Conservation (phyloP, 2,113 vertebrate species). For the Phoxinus phoxinus region DNA sequence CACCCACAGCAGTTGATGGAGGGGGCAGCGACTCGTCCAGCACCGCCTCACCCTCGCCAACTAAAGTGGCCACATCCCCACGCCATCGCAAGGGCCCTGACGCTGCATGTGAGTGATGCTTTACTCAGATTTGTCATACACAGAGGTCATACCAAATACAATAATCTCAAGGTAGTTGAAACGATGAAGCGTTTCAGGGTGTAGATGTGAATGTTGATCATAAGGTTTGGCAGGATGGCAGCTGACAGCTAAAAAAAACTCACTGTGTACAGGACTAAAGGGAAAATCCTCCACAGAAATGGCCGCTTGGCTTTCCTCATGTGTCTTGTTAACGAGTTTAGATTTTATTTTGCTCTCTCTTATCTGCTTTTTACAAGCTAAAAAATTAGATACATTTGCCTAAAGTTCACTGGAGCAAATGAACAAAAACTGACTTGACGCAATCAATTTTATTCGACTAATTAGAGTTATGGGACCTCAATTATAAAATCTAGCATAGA, state of each 20-base stretch:
- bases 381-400: background rate
- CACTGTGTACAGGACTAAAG: conserved; percentile 10
- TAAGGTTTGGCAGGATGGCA: background rate
- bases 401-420: background rate
- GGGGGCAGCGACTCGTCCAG: conserved; percentile 87
- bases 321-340: background rate
- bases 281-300: background rate
- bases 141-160: conserved; percentile 29
- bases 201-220: background rate
- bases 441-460: background rate
- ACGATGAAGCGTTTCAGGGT: background rate
- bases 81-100: conserved; percentile 85
- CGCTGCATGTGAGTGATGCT: conserved; percentile 83
- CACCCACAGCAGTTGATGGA: conserved; percentile 80
- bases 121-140: background rate
- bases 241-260: conserved; percentile 20
- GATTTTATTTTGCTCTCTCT: background rate
- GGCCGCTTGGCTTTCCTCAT: background rate
- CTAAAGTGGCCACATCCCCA: conserved; percentile 87
- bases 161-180: background rate
- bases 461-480: background rate
- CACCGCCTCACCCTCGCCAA: conserved; percentile 88
- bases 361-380: background rate
- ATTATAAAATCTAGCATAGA: background rate
- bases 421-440: background rate